These are phyloP conservation scores for Caenorhabditis afra DNA, from an alignment of 2,888 invertebrate genomes.

Conservation along the genomic window DNA sequence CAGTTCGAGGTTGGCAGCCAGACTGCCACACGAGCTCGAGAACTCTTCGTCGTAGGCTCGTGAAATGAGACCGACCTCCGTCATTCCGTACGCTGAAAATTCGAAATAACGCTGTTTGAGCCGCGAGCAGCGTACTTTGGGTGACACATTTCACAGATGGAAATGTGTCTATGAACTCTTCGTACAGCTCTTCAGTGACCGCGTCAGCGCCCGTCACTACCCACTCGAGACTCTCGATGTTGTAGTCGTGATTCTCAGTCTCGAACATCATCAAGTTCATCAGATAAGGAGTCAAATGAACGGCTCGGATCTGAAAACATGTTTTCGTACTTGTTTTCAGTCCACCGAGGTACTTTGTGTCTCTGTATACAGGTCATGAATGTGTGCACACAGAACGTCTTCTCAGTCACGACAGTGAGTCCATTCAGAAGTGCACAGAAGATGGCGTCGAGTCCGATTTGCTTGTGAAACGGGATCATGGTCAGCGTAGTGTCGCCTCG, in stretches of 20 bases:
- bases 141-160: constrained; percentile 47
- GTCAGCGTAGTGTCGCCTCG: constrained; percentile 45
- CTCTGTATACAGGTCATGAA: constrained; percentile 59
- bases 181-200: constrained; percentile 47
- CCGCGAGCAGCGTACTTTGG: constrained; percentile 21
- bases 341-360: constrained; percentile 23
- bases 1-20: constrained; percentile 51
- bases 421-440: constrained; percentile 50
- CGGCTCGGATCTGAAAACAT: constrained; percentile 33
- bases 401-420: constrained; percentile 47
- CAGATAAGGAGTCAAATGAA: constrained; percentile 54
- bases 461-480: constrained; percentile 62
- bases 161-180: constrained; percentile 51
- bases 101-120: not conserved
- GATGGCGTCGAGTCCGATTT: constrained; percentile 48
- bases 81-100: constrained; percentile 61
- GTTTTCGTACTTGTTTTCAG: not conserved
- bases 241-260: constrained; percentile 49
- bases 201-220: constrained; percentile 56
- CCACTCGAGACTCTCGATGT: constrained; percentile 44
- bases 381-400: constrained; percentile 54
- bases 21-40: constrained; percentile 45
- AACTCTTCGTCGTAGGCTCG: constrained; percentile 35
- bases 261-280: constrained; percentile 59
- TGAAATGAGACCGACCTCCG: constrained; percentile 55